Evolutionary conservation across 2,888 invertebrate genomes (phyloP).

Genomic region (Nephrotoma guestfalica): DNA sequence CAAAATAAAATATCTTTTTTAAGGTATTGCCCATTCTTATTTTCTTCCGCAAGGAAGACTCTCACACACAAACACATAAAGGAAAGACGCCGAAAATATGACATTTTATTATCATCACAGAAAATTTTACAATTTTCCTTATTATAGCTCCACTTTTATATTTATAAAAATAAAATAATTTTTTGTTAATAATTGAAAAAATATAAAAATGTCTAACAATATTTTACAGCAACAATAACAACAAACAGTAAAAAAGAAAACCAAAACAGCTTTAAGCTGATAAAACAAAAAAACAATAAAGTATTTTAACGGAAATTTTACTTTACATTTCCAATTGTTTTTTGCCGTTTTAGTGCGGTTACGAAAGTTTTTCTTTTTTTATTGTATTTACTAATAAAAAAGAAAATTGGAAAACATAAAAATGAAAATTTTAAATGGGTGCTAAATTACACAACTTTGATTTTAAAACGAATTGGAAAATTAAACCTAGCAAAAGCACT

Average conservation of each 20-base stretch:
- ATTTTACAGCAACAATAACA: not conserved
- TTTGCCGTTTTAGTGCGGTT: not conserved
- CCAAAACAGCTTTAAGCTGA: not conserved
- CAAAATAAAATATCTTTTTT: too few species aligned
- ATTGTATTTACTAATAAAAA: not conserved
- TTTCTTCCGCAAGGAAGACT: not conserved
- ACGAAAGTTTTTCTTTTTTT: not conserved
- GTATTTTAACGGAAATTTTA: not conserved
- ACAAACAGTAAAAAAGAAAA: not conserved
- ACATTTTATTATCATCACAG: not conserved
- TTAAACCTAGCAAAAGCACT: not conserved
- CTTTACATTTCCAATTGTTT: not conserved
- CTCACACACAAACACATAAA: not conserved
- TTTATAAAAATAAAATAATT: not conserved
- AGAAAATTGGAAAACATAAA: not conserved
- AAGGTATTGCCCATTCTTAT: not conserved
- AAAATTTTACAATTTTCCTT: not conserved
- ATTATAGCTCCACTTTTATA: not conserved
- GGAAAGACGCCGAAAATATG: not conserved
- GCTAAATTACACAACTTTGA: not conserved
- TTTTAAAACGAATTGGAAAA: not conserved
- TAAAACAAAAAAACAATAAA: not conserved
- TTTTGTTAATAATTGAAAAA: not conserved
- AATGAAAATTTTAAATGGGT: not conserved
- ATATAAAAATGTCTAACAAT: not conserved